phyloP scores from a whole-genome alignment of 2,888 invertebrate genomes.

The Conomelus anceps region DNA sequence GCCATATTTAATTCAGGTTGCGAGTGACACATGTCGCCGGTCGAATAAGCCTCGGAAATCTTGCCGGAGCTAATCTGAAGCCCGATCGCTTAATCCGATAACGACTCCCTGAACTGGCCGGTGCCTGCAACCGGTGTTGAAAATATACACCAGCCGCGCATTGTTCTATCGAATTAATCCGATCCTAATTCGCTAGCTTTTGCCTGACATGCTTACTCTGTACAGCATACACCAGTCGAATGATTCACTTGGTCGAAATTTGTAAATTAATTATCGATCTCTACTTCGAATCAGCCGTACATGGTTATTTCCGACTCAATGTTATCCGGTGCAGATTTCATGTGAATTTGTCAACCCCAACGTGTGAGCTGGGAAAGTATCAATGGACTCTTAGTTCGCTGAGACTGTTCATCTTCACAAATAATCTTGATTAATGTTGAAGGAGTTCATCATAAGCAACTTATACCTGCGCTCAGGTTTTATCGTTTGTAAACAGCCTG shows the following conservation, averaged over 20 bases:
- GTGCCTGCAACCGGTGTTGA: neutral
- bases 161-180: neutral
- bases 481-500: too few relatives aligned
- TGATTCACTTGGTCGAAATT: neutral
- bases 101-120: neutral
- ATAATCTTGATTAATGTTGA: too few relatives aligned
- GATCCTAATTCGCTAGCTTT: neutral
- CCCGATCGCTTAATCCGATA: neutral
- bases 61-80: neutral
- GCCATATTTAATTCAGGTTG: neutral
- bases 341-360: neutral
- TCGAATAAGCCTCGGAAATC: neutral
- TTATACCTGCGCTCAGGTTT: too few relatives aligned
- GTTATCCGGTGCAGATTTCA: neutral
- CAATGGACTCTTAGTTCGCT: neutral
- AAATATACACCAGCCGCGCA: neutral
- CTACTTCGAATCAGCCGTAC: neutral
- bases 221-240: too few relatives aligned
- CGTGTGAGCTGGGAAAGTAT: neutral
- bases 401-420: too few relatives aligned
- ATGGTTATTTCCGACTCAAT: neutral
- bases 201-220: too few relatives aligned
- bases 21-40: neutral
- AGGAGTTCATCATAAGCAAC: too few relatives aligned
- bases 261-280: neutral